These are phyloP conservation scores for Amphipyra tragopoginis DNA, from an alignment of 2,888 invertebrate species.

Conservation along the genomic window DNA sequence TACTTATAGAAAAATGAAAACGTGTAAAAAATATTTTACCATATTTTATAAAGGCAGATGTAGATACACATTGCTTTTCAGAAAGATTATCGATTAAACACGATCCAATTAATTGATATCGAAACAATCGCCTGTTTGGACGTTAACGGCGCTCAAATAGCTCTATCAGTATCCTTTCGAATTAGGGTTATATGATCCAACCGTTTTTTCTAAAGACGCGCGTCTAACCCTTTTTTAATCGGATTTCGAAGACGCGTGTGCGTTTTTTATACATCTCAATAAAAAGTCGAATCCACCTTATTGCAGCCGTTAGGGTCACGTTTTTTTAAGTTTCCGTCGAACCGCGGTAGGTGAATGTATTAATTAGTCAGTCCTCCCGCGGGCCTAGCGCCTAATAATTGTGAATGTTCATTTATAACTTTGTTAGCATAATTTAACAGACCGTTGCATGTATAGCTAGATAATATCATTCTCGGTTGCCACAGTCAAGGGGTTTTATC, in stretches of 20 bases:
- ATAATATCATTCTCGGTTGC: conserved; percentile 65
- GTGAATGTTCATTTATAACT: conserved; percentile 79
- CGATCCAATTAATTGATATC: conserved; percentile 89
- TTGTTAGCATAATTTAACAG: conserved; percentile 81
- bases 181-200: conserved; percentile 84
- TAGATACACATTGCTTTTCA: conserved; percentile 80
- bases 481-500: conserved; percentile 59
- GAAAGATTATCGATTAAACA: conserved; percentile 88
- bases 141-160: conserved; percentile 84
- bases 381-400: conserved; percentile 69
- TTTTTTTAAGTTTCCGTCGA: conserved; percentile 79
- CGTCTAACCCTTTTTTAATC: conserved; percentile 89
- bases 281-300: conserved; percentile 87
- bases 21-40: conserved; percentile 51
- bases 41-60: conserved; percentile 80
- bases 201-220: conserved; percentile 77
- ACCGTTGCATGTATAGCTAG: conserved; percentile 66
- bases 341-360: conserved; percentile 84
- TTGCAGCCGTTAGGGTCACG: conserved; percentile 84
- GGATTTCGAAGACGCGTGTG: conserved; percentile 86
- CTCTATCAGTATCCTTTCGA: conserved; percentile 86
- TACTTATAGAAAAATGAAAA: conserved; percentile 27
- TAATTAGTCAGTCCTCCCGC: conserved; percentile 79
- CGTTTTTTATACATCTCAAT: conserved; percentile 77
- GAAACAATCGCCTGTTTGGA: conserved; percentile 83